Base-by-base conservation (phyloP, 2,888 invertebrate species). In the Campaea margaritaria region DNA sequence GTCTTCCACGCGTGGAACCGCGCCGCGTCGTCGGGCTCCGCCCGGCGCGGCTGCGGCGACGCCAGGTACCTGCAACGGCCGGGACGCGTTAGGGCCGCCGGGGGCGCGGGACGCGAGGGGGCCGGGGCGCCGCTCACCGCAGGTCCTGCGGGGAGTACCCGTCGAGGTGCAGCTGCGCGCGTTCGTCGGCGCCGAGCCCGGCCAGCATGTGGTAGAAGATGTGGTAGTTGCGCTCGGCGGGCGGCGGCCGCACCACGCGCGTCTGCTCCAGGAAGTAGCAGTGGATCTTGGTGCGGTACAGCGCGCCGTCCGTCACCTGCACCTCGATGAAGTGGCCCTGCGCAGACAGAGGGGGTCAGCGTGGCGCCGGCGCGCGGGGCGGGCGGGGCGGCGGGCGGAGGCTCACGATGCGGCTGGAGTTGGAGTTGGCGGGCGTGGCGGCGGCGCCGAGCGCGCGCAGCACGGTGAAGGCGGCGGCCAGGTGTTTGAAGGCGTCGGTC, bases 251-350 rank as follows among this genome's bases (percentile, higher is more conserved):
- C 69, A 98, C 97, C 53, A 98, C 98, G 64, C 98, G 95, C 49
- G 97, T 97, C 92, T 98, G 97, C 85, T 99, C 98, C 80, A 98
- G 93, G 87, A 98, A 98, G 88, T 98, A 98, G 87, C 98, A 98
- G 87, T 98, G 98, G 78, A 99, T 98, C 93, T 98, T 98, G 41
- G 98, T 98, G 81, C 98, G 95, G 90, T 98, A 98, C 55, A 99
- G 93, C 51, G 98, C 97, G 68, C 98, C 98, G 85, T 98, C 98
- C 43, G 98, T 97, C 70, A 99, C 97, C 91, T 98, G 98, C 67
- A 98, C 98, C 91, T 99, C 98, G 78, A 98, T 97, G 86, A 98
- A 98, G 89, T 98, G 97, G 14, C 98, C 98, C 97, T 97, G 85
- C 36, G 9, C 36, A 36, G 12, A 36, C n/a, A 36, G 36, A 36